phyloP scores from a whole-genome alignment of 2,888 invertebrate species.

The Eulithis prunata region DNA sequence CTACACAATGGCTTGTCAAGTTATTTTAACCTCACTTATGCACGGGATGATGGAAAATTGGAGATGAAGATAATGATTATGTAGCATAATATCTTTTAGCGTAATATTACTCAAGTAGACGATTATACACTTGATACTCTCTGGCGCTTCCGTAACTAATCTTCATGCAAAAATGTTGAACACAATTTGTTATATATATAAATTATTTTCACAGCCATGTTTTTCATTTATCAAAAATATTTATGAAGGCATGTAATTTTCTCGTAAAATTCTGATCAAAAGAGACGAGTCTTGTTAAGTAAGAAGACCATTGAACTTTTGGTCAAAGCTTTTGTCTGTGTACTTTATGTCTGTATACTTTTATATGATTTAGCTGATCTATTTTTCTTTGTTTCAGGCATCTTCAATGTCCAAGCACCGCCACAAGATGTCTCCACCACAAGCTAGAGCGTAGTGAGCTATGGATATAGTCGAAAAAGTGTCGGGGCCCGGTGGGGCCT shows the following conservation, averaged over 20 bases:
- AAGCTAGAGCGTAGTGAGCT: conserved; percentile 12
- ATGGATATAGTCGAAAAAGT: conserved; percentile 77
- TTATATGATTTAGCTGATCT: not conserved
- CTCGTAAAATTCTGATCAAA: not conserved
- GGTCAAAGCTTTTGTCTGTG: too few relatives aligned
- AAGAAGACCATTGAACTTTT: too few relatives aligned
- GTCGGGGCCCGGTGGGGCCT: conserved; percentile 77
- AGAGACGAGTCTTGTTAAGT: not conserved
- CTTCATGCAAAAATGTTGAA: not conserved
- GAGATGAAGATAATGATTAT: too few relatives aligned
- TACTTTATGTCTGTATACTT: too few relatives aligned
- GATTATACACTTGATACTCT: too few relatives aligned
- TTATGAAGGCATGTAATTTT: not conserved
- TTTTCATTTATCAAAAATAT: too few relatives aligned
- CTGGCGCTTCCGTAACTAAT: not conserved
- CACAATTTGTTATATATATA: not conserved
- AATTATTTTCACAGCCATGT: too few relatives aligned
- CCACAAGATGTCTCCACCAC: conserved; percentile 17
- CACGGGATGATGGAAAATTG: too few relatives aligned
- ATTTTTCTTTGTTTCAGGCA: conserved; percentile 38
- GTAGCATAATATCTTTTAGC: too few relatives aligned
- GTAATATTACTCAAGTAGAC: too few relatives aligned
- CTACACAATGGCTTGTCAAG: too few relatives aligned
- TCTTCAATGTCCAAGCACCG: conserved; percentile 25
- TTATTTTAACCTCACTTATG: too few relatives aligned